Evolutionary conservation across 2,113 vertebrate species (phyloP).

Genomic region (Chloropsis hardwickii): DNA sequence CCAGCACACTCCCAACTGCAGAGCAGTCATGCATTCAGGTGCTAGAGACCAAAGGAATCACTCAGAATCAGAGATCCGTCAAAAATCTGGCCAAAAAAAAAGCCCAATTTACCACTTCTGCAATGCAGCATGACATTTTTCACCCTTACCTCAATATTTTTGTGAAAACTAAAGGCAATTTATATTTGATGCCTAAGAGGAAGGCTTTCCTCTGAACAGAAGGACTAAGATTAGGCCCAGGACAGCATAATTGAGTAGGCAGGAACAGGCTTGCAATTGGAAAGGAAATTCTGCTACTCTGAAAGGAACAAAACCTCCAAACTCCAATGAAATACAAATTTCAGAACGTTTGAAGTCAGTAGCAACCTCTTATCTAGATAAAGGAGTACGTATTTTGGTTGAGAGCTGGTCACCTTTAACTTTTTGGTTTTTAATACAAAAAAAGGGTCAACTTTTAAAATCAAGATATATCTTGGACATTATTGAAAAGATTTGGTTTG

Average conservation of each 20-base stretch:
- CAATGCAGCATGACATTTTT: slow-evolving; percentile 9
- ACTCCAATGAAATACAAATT: not conserved
- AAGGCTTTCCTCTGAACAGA: not conserved
- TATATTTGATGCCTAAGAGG: not conserved
- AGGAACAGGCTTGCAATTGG: not conserved
- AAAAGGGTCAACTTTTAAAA: not conserved
- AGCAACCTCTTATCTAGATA: not conserved
- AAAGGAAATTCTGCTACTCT: not conserved
- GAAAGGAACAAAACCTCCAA: not conserved
- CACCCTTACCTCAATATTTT: not conserved
- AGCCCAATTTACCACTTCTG: slow-evolving; percentile 3
- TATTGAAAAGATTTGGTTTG: not conserved
- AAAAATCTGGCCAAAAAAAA: not conserved
- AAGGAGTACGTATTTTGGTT: not conserved
- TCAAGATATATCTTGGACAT: not conserved
- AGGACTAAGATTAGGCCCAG: not conserved
- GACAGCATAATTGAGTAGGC: not conserved
- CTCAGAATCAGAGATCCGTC: not conserved
- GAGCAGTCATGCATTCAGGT: not conserved
- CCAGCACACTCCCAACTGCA: not conserved
- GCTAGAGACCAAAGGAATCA: not conserved
- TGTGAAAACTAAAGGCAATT: not conserved
- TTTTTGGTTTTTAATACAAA: not conserved
- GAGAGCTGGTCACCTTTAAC: not conserved
- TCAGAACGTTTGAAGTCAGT: not conserved